phyloP scores from a whole-genome alignment of 1,140 invertebrate genomes.

The Myzus persicae region DNA sequence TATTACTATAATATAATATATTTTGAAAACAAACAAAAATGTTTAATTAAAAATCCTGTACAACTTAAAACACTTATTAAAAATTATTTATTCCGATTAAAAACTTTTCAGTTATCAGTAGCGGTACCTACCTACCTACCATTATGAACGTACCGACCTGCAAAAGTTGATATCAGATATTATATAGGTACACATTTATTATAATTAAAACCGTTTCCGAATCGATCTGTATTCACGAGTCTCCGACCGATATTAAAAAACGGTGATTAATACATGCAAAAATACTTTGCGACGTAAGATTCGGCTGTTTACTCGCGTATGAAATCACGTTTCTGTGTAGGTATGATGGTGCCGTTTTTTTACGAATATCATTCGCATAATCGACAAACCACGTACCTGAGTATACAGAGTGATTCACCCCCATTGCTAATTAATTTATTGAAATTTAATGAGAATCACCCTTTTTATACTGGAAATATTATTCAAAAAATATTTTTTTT shows the following conservation, averaged over 20 bases:
- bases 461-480: too few relatives aligned
- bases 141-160: neutral
- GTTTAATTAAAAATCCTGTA: neutral
- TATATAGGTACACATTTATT: neutral
- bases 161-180: neutral
- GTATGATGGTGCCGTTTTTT: neutral
- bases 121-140: neutral
- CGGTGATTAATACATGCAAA: neutral
- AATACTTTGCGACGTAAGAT: neutral
- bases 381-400: neutral
- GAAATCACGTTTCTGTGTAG: neutral
- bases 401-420: neutral
- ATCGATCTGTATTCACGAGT: conserved; percentile 14
- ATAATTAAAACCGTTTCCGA: conserved; percentile 7
- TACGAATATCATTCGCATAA: neutral
- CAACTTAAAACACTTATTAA: conserved; percentile 14
- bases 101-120: conserved; percentile 25
- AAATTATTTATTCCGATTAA: conserved; percentile 27
- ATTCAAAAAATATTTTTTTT: neutral
- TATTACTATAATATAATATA: neutral
- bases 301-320: neutral
- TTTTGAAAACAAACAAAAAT: neutral
- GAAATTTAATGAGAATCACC: neutral
- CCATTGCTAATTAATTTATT: neutral
- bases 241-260: neutral